Evolutionary conservation across 2,797 vertebrate genomes (phyloP), one percentile per base, ranked within the genome.

Genomic region (Aphelocoma californica): DNA sequence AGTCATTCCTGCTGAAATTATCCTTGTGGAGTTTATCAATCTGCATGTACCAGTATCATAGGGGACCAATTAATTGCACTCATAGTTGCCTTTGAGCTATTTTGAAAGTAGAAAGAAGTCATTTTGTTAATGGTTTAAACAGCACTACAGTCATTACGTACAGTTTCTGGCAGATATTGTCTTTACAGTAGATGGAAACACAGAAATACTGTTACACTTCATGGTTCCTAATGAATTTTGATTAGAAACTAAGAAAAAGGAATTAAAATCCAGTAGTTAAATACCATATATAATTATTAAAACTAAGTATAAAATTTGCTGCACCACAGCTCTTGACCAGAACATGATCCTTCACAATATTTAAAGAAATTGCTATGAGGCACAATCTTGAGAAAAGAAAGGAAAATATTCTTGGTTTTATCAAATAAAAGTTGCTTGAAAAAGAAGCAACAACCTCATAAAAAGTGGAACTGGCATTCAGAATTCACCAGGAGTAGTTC

Each of bases 51-150:
- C 29, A 77, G 62, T 89, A 95, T 94, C 95, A 92, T 84, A 88
- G 91, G 95, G 81, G 95, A 96, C 88, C 93, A 97, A 94, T 95
- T 97, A 97, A 93, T 94, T 96, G 81, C 83, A 90, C 84, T 91
- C 71, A 23, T 70, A 90, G 83, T 88, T 95, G 93, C 89, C 86
- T 96, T 93, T 94, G 87, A 96, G 88, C 89, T 92, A 80, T 92
- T 94, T 92, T 94, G 90, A 88, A 94, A 93, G 90, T 88, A 93
- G 81, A 85, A 88, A 81, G 70, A 81, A 86, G 80, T 90, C 3
- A 84, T 87, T 97, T 81, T 69, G 70, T 88, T 94, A 95, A 96
- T 90, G 82, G 89, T 92, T 95, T 96, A 88, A 97, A 86, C 95
- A 93, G 65, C 75, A 62, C 40, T 83, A 31, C n/a, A 86, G n/a